A percentile compares a stretch with the other conserved stretches of the same genome.
Conservation (phyloP, 2,888 invertebrate species). For the Andrena camellia region DNA sequence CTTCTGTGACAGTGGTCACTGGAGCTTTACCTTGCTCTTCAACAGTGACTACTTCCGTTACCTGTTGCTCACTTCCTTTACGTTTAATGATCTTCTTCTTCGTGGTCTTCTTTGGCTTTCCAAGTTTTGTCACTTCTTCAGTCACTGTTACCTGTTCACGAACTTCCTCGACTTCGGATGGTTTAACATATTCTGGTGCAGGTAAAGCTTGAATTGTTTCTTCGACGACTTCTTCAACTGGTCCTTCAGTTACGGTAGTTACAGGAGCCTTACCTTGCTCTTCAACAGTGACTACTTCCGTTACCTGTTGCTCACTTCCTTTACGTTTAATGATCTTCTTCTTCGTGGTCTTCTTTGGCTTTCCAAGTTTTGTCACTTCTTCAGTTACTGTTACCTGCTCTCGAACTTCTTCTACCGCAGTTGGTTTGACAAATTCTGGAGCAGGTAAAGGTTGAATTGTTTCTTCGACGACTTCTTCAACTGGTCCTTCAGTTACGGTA, state of each 20-base stretch:
- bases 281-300: conserved; percentile 70
- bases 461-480: conserved; percentile 32
- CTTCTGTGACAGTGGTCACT: conserved; percentile 24
- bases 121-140: conserved; percentile 72
- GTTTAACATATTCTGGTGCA: conserved; percentile 83
- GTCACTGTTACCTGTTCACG: conserved; percentile 66
- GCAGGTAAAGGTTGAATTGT: background rate
- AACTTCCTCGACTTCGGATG: conserved; percentile 75
- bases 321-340: conserved; percentile 80
- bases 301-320: conserved; percentile 75
- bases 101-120: conserved; percentile 69
- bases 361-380: conserved; percentile 78
- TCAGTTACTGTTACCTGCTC: conserved; percentile 42
- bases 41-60: conserved; percentile 72
- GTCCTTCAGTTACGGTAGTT: conserved; percentile 60
- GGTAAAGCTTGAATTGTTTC: conserved; percentile 79
- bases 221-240: conserved; percentile 81
- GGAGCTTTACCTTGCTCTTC: conserved; percentile 77
- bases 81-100: conserved; percentile 61
- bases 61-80: conserved; percentile 68
- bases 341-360: conserved; percentile 74
- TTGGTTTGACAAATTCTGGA: background rate
- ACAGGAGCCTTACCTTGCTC: conserved; percentile 73
- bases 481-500: conserved; percentile 32
- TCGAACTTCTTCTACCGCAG: conserved; percentile 82